Percentiles rank a stretch among this genome's conserved stretches.
Conservation (phyloP, 2,888 invertebrate species). For the Neuroscelio doddi region DNA sequence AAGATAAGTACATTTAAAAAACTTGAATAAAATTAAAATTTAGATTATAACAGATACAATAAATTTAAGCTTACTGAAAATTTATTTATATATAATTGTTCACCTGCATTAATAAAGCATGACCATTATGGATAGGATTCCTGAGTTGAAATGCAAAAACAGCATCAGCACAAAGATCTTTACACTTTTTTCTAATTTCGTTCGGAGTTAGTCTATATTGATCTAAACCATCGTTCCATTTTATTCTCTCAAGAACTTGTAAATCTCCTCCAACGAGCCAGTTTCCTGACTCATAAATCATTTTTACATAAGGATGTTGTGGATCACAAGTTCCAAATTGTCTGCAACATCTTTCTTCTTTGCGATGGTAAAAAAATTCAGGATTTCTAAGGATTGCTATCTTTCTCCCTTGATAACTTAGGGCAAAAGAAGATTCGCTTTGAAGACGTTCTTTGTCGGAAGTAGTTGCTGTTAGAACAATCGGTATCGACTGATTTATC, state of each 20-base stretch:
- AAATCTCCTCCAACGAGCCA: conserved; percentile 96
- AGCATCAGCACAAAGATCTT: conserved; percentile 89
- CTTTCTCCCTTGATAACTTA: conserved; percentile 77
- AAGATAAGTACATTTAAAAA: too few relatives aligned
- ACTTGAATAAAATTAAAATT: too few relatives aligned
- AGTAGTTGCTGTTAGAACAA: conserved; percentile 86
- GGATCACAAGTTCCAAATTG: conserved; percentile 91
- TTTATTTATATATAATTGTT: too few relatives aligned
- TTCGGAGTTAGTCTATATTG: conserved; percentile 93
- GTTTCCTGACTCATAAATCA: conserved; percentile 92
- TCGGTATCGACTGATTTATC: conserved; percentile 93
- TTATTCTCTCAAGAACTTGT: conserved; percentile 89
- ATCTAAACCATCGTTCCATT: conserved; percentile 96
- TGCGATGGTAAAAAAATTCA: conserved; percentile 93
- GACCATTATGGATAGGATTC: conserved; percentile 99
- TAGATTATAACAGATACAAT: too few relatives aligned
- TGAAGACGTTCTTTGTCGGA: conserved; percentile 82
- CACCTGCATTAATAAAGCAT: conserved; percentile 93
- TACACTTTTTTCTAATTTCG: conserved; percentile 86
- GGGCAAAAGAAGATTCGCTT: conserved; percentile 77
- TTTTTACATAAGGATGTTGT: conserved; percentile 93
- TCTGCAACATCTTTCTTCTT: conserved; percentile 91
- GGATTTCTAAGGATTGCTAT: conserved; percentile 86
- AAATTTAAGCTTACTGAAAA: too few relatives aligned
- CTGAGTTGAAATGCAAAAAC: conserved; percentile 96